Evolutionary conservation across 2,113 vertebrate species (phyloP).

Genomic region (Pelmatolapia mariae): DNA sequence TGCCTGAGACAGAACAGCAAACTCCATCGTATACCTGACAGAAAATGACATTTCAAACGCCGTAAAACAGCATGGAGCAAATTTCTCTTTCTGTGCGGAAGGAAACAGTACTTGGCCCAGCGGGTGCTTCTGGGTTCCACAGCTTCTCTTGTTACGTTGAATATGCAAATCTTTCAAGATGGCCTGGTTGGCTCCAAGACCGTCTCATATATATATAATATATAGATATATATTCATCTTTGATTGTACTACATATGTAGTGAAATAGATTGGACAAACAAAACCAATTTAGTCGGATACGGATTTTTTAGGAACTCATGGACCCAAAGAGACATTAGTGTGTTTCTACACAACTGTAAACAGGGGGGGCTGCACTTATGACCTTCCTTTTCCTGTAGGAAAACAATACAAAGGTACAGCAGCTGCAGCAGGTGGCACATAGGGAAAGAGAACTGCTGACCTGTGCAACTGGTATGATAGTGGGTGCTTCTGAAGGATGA

Average conservation of each 20-base stretch:
- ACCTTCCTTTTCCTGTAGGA: neutral
- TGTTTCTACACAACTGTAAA: neutral
- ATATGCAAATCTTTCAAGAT: constrained; percentile 14
- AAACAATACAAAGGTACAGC: neutral
- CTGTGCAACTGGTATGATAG: constrained; percentile 42
- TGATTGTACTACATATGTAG: neutral
- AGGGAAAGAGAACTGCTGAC: constrained; percentile 40
- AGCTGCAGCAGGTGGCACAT: constrained; percentile 40
- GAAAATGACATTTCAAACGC: constrained; percentile 29
- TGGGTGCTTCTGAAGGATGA: constrained; percentile 22
- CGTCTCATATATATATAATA: neutral
- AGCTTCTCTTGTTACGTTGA: neutral
- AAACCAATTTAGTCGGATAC: neutral
- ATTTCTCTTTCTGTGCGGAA: constrained; percentile 12
- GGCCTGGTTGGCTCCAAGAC: neutral
- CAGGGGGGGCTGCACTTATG: neutral
- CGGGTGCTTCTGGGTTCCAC: constrained; percentile 12
- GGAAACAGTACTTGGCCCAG: constrained; percentile 14
- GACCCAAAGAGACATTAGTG: neutral
- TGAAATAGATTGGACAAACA: neutral
- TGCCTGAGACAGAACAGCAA: constrained; percentile 17
- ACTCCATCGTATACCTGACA: constrained; percentile 35
- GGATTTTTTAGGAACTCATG: neutral
- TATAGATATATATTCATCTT: neutral
- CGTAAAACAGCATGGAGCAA: constrained; percentile 18